Percentiles rank a stretch among this genome's conserved stretches.
These are phyloP conservation scores for Polyodon spathula DNA, from an alignment of 2,113 vertebrate species.

Conservation along the genomic window DNA sequence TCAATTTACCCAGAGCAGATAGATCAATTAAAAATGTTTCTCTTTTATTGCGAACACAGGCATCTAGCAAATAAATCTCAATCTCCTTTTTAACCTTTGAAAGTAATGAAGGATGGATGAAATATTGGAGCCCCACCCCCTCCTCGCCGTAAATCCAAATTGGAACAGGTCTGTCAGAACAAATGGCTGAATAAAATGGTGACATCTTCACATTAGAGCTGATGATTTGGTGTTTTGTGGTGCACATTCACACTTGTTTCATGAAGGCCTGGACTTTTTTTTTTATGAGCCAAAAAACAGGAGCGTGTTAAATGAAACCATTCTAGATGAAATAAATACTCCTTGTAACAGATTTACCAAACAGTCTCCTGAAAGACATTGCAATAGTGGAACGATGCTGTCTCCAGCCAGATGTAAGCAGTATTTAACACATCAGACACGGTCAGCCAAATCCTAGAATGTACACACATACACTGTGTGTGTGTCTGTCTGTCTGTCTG, in stretches of 20 bases:
- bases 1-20: slow-evolving; percentile 31
- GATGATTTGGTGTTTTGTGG: slow-evolving; percentile 56
- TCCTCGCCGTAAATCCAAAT: slow-evolving; percentile 67
- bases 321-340: slow-evolving; percentile 35
- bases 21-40: slow-evolving; percentile 42
- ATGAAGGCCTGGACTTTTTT: slow-evolving; percentile 40
- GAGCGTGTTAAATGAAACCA: slow-evolving; percentile 38
- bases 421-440: too few species aligned
- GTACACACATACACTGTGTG: too few species aligned
- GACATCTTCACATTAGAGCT: slow-evolving; percentile 55
- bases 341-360: slow-evolving; percentile 16
- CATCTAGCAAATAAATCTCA: slow-evolving; percentile 41
- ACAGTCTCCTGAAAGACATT: slow-evolving; percentile 23
- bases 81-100: slow-evolving; percentile 50
- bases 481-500: too few species aligned
- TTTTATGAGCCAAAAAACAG: slow-evolving; percentile 49
- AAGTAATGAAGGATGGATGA: slow-evolving; percentile 46
- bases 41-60: slow-evolving; percentile 29
- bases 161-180: slow-evolving; percentile 53
- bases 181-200: slow-evolving; percentile 57
- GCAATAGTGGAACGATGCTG: too few species aligned
- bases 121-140: slow-evolving; percentile 60
- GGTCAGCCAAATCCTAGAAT: too few species aligned
- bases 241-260: slow-evolving; percentile 51
- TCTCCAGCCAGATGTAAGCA: too few species aligned